A percentile compares a stretch with the other conserved stretches of the same genome.
Conservation (phyloP, 1,140 invertebrate genomes). For the Hormaphis cornu region DNA sequence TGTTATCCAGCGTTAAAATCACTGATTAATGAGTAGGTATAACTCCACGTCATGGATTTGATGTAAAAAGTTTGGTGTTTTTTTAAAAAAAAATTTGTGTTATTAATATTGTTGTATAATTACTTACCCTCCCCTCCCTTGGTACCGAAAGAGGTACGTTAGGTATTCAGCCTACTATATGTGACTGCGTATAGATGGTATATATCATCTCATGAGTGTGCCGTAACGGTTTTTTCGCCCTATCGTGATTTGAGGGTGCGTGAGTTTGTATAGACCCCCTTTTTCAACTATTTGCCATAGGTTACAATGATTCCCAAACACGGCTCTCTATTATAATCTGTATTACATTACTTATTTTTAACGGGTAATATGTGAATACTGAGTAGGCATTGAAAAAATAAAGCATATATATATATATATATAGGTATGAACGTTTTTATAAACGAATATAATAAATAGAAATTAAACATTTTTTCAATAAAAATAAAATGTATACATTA, state of each 20-base stretch:
- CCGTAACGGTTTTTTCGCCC: conserved; percentile 31
- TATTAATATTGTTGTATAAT: not conserved
- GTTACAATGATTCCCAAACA: conserved; percentile 28
- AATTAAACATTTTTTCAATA: no score
- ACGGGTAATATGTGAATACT: not conserved
- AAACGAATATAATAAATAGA: no score
- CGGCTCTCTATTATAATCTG: not conserved
- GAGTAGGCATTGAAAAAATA: no score
- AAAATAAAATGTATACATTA: no score
- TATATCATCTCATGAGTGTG: not conserved
- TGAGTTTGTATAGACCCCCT: not conserved
- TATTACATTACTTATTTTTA: not conserved
- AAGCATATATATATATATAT: no score
- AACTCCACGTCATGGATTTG: no score
- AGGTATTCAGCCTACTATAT: not conserved
- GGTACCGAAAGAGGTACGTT: not conserved
- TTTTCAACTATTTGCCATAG: conserved; percentile 28
- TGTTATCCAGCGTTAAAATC: conserved; percentile 4
- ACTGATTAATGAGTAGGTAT: not conserved
- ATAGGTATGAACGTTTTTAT: no score
- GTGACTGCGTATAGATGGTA: not conserved
- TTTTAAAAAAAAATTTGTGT: not conserved
- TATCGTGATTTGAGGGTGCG: conserved; percentile 30
- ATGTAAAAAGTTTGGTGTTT: not conserved
- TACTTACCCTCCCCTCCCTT: not conserved